Evolutionary conservation across 64 coral and sea anemone genomes (phyloP), one percentile per base, ranked within the genome.

Genomic region (Montipora capricornis): DNA sequence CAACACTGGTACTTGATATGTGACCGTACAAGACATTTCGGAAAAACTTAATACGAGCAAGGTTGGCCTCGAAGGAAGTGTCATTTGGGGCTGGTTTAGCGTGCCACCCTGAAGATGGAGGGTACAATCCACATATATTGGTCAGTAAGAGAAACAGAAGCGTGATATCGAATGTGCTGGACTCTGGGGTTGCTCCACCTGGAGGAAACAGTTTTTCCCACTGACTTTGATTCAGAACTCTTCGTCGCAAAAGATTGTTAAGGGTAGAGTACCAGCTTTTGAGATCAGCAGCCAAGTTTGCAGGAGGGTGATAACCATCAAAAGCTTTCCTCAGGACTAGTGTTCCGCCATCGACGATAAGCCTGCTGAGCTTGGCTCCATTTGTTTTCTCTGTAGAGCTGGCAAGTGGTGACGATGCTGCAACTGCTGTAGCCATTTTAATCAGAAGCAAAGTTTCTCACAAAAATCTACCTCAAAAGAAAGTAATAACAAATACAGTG

Each of bases 291-390:
- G 47, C 45, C 44, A 87, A 20, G 52, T 52, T 87, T 66, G 64
- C 66, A 22, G 84, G 84, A 2, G 84, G 29, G 20, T 87, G 84
- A 51, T 49, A 49, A 11, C 45, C 48, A n/a, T 90, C 88, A 90
- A 90, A 90, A 20, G 6, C 9, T 8, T 12, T 73, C 60, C 75
- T 55, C 48, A 90, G 88, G 26, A 22, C 20, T 90, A 58, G 68
- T 79, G 88, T 90, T 58, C 88, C 88, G 79, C 88, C 88, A 78
- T 90, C 88, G 12, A 90, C 20, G 15, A 90, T 47, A 49, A 90
- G 60, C n/a, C 73, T 78, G 8, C 71, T 75, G 19, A 90, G 88
- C 24, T 77, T 90, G 7, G 88, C 77, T 79, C 88, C 88, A 58
- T 90, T 90, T 45, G 71, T 29, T 29, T 82, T 91, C 79, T 91